A percentile compares a stretch with the other conserved stretches of the same genome.
Evolutionary conservation across 1,140 invertebrate species (phyloP).

Genomic region (Augochlora pura): DNA sequence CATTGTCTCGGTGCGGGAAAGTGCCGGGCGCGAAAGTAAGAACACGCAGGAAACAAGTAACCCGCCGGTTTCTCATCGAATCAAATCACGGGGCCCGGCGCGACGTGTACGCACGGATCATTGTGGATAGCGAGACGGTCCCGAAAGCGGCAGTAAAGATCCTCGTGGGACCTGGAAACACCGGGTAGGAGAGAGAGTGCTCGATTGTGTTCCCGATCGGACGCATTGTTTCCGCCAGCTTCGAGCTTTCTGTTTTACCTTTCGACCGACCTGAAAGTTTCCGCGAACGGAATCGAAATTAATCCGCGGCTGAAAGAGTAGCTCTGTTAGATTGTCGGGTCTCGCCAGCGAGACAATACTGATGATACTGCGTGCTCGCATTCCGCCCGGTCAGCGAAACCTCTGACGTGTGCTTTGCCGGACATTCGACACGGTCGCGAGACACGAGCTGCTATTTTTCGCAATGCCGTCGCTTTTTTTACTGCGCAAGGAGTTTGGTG

Average conservation of each 20-base stretch:
- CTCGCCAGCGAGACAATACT: not conserved
- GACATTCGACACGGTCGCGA: not conserved
- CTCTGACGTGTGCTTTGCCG: slow-evolving; percentile 14
- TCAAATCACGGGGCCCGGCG: not conserved
- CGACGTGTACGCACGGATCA: slow-evolving; percentile 15
- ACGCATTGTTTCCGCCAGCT: not conserved
- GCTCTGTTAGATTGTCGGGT: slow-evolving; percentile 39
- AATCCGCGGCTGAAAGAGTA: not conserved
- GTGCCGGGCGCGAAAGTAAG: slow-evolving; percentile 70
- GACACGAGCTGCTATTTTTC: not conserved
- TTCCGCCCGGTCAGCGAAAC: slow-evolving; percentile 49
- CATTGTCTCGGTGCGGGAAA: slow-evolving; percentile 68
- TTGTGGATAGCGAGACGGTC: slow-evolving; percentile 40
- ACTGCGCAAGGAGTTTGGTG: too few species aligned
- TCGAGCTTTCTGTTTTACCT: not conserved
- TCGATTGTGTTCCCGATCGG: slow-evolving; percentile 4
- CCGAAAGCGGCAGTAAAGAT: slow-evolving; percentile 46
- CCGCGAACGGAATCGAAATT: not conserved
- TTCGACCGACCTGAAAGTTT: not conserved
- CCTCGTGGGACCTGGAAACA: slow-evolving; percentile 26
- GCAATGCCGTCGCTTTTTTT: not conserved
- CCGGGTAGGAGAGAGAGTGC: slow-evolving; percentile 15
- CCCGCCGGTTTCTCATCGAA: slow-evolving; percentile 51
- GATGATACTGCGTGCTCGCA: slow-evolving; percentile 37
- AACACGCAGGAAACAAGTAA: slow-evolving; percentile 49